Conservation (phyloP, 1,140 invertebrate species). For the Neotoxoptera formosana region DNA sequence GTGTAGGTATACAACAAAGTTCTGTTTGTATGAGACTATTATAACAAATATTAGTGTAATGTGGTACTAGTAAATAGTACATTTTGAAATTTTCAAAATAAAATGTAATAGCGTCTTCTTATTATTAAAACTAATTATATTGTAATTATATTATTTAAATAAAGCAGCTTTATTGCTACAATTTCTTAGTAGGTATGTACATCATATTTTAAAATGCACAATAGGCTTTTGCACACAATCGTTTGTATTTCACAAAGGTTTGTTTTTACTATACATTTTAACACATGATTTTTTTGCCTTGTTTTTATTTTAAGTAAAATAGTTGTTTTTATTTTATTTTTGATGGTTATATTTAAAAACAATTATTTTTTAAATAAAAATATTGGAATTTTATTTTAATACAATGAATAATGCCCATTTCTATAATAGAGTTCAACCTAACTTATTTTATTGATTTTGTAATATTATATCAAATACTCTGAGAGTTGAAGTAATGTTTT, state of each 20-base stretch:
- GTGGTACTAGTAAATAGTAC: not conserved
- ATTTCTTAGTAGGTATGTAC: slow-evolving; percentile 37
- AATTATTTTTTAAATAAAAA: slow-evolving; percentile 4
- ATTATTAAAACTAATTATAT: not conserved
- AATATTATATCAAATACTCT: slow-evolving; percentile 21
- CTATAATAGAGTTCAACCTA: not conserved
- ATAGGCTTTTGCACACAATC: slow-evolving; percentile 56
- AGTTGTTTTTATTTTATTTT: slow-evolving; percentile 45
- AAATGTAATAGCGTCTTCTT: slow-evolving; percentile 26
- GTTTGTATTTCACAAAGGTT: slow-evolving; percentile 54
- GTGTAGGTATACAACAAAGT: not conserved
- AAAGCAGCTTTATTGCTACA: slow-evolving; percentile 53
- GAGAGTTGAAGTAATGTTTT: not conserved
- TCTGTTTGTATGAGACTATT: not conserved
- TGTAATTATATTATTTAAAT: slow-evolving; percentile 17
- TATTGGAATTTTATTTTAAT: not conserved
- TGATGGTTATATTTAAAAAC: slow-evolving; percentile 19
- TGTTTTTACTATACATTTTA: slow-evolving; percentile 50
- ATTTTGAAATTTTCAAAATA: not conserved
- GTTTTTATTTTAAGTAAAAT: slow-evolving; percentile 50
- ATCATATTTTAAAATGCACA: slow-evolving; percentile 40
- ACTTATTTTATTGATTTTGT: slow-evolving; percentile 26
- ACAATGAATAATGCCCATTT: not conserved
- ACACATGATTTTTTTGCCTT: slow-evolving; percentile 55
- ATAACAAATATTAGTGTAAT: not conserved